Conservation (phyloP, 2,797 vertebrate species). For the Coilia nasus region DNA sequence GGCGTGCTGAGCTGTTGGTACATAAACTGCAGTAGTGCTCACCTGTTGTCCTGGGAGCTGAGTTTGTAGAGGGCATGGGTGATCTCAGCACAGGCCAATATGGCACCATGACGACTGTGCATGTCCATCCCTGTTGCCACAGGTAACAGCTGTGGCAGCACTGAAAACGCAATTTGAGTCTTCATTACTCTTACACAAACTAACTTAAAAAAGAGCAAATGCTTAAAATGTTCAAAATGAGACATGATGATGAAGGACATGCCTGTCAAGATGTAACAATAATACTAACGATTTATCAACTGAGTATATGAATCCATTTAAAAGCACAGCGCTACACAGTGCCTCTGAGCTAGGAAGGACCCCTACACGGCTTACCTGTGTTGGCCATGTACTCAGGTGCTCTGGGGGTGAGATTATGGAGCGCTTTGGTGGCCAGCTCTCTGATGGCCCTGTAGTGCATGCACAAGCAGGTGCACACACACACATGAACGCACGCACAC, state of each 20-base stretch:
- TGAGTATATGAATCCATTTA: background rate
- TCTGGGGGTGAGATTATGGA: constrained; percentile 85
- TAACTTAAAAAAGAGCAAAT: background rate
- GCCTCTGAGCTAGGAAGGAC: background rate
- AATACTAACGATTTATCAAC: no score
- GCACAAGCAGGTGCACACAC: background rate
- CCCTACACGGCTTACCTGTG: constrained; percentile 72
- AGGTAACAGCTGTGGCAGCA: constrained; percentile 83
- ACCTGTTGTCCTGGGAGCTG: constrained; percentile 81
- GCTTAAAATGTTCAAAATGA: background rate
- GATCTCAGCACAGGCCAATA: constrained; percentile 91
- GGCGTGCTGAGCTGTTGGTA: background rate
- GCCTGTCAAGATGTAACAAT: background rate
- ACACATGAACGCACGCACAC: constrained; percentile 26
- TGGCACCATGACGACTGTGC: constrained; percentile 88
- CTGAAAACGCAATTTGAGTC: constrained; percentile 65
- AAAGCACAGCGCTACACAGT: background rate
- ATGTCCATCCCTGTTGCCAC: constrained; percentile 85
- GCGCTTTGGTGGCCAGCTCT: constrained; percentile 85
- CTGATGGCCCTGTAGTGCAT: constrained; percentile 79
- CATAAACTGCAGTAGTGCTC: background rate
- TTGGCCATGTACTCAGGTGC: constrained; percentile 85
- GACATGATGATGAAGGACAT: background rate
- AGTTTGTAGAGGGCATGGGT: constrained; percentile 83
- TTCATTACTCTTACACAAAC: background rate